Evolutionary conservation across 2,797 vertebrate species (phyloP), one percentile per base, ranked within the genome.

Genomic region (Cichlasoma orientale): DNA sequence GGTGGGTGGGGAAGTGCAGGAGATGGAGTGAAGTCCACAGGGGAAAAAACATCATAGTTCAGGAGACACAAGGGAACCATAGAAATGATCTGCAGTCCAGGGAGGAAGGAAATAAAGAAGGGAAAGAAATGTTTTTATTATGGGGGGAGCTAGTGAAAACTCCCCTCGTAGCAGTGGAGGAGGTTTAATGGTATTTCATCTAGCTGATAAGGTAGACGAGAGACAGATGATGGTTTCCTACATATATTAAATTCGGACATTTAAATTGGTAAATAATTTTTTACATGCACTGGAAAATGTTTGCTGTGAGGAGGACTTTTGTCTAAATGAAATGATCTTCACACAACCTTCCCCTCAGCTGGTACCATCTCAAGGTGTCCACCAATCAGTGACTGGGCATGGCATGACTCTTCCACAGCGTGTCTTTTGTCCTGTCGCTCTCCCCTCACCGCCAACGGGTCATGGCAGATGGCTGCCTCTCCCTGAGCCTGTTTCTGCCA

Each of bases 11-110:
- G 83, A 86, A 83, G 90, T 89, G 86, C 88, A 85, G 81, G 84
- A 90, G 90, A 91, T 78, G 77, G 84, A 91, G 79, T 75, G 13
- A 78, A 85, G 89, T 90, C 88, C 83, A 80, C 83, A 21, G 85
- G 88, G 90, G 82, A 86, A 77, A 75, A 74, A 89, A 88, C 87
- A 88, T 88, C 84, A 83, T 71, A 90, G 82, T 86, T 89, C 56
- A 82, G 79, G 85, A 82, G 73, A 79, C 78, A 56, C 77, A 9
- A 33, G 76, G 84, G 88, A 86, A 75, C 5, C 3, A 73, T 31
- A 71, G 54, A 81, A 69, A 59, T 78, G 76, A 19, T 25, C 77
- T 79, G 54, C 77, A 74, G 61, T 69, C 61, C 53, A 56, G 78
- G 23, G 70, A 83, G 77, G 78, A 71, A 82, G 54, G 33, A 79